Conservation (phyloP, 2,113 vertebrate species). For the Scophthalmus maximus region DNA sequence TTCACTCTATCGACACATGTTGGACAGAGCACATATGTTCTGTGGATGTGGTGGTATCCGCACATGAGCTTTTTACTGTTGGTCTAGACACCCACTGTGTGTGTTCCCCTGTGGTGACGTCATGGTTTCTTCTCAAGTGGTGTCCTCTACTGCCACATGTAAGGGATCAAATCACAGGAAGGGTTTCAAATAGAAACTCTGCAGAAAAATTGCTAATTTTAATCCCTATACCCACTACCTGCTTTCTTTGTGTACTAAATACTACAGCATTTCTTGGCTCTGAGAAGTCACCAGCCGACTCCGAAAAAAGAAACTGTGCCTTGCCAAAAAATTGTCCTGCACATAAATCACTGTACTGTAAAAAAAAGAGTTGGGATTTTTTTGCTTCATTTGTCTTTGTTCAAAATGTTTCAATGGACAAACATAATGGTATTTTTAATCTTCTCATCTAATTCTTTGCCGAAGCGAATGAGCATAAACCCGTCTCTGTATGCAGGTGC, state of each 20-base stretch:
- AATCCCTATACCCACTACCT: neutral
- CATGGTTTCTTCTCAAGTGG: constrained; percentile 49
- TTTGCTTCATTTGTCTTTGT: no score
- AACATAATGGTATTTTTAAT: neutral
- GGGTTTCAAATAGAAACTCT: neutral
- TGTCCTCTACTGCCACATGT: constrained; percentile 33
- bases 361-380: no score
- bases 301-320: neutral
- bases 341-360: neutral
- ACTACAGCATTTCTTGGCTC: neutral
- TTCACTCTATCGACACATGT: neutral
- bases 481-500: neutral
- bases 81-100: constrained; percentile 48
- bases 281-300: neutral
- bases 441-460: neutral
- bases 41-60: constrained; percentile 30
- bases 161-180: constrained; percentile 15
- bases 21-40: constrained; percentile 25
- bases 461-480: neutral
- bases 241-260: neutral
- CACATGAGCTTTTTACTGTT: constrained; percentile 21
- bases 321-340: neutral
- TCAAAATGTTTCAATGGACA: neutral
- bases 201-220: constrained; percentile 14
- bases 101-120: constrained; percentile 38